These are phyloP conservation scores for Lasioglossum lativentre DNA, from an alignment of 2,888 invertebrate genomes.

Conservation along the genomic window DNA sequence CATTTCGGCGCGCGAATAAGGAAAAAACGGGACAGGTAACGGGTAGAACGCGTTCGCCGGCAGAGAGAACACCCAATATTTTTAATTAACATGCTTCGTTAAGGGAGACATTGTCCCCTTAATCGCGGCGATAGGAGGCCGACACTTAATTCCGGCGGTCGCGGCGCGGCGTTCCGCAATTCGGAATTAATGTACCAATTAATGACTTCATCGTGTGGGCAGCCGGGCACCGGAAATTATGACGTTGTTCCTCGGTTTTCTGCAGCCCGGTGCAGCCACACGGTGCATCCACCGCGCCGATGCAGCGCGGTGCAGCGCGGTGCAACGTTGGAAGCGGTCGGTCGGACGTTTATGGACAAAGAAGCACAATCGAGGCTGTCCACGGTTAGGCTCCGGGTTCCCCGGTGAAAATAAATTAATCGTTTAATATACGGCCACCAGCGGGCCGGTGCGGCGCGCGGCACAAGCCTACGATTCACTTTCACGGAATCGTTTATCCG, in stretches of 20 bases:
- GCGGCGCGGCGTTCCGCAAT: slow-evolving; percentile 36
- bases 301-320: not conserved
- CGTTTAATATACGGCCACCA: slow-evolving; percentile 27
- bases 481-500: slow-evolving; percentile 46
- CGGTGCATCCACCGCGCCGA: not conserved
- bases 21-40: not conserved
- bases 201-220: slow-evolving; percentile 66
- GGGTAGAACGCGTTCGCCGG: not conserved
- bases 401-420: slow-evolving; percentile 53
- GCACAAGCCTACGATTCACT: slow-evolving; percentile 26
- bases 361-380: slow-evolving; percentile 50
- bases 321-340: slow-evolving; percentile 21
- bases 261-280: not conserved
- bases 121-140: slow-evolving; percentile 45
- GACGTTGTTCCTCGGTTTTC: slow-evolving; percentile 47
- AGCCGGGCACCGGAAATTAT: slow-evolving; percentile 57
- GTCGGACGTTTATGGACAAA: slow-evolving; percentile 55
- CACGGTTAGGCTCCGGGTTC: slow-evolving; percentile 20
- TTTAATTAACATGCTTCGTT: slow-evolving; percentile 57
- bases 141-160: slow-evolving; percentile 49
- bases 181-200: slow-evolving; percentile 69
- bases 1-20: not conserved
- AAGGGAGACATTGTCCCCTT: slow-evolving; percentile 46
- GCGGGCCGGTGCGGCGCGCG: not conserved
- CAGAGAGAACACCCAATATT: not conserved